Percentiles rank a stretch among this genome's conserved stretches.
These are phyloP conservation scores for Tiliqua scincoides DNA, from an alignment of 2,113 vertebrate species.

Conservation along the genomic window DNA sequence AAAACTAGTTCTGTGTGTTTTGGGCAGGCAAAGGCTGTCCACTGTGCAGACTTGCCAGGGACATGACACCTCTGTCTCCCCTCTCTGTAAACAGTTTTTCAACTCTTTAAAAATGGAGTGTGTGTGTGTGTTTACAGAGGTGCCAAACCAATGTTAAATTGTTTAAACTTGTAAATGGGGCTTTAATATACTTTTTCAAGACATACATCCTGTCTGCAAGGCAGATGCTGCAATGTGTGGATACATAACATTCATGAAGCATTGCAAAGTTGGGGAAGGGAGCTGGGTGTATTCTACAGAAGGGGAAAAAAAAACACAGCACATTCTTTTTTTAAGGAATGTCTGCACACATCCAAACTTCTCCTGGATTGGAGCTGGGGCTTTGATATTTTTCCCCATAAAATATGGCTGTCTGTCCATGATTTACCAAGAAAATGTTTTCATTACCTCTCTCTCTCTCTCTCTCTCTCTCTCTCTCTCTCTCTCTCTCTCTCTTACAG, in stretches of 20 bases:
- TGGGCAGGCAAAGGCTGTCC: neutral
- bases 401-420: neutral
- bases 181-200: neutral
- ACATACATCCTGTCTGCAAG: neutral
- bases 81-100: neutral
- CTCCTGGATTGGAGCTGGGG: neutral
- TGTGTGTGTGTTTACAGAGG: neutral
- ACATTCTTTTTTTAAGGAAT: neutral
- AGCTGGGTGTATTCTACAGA: neutral
- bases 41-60: neutral
- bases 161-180: neutral
- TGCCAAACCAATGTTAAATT: neutral
- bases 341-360: neutral
- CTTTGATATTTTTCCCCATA: neutral
- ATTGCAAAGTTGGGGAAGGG: neutral
- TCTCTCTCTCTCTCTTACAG: no score
- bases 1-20: neutral
- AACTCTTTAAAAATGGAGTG: neutral
- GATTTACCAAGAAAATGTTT: neutral
- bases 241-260: neutral
- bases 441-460: no score
- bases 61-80: neutral
- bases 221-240: neutral
- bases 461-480: no score
- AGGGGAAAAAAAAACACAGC: neutral